Percentiles rank a stretch among this genome's conserved stretches.
phyloP scores from a whole-genome alignment of 2,113 vertebrate species.

The Urocolius indicus region DNA sequence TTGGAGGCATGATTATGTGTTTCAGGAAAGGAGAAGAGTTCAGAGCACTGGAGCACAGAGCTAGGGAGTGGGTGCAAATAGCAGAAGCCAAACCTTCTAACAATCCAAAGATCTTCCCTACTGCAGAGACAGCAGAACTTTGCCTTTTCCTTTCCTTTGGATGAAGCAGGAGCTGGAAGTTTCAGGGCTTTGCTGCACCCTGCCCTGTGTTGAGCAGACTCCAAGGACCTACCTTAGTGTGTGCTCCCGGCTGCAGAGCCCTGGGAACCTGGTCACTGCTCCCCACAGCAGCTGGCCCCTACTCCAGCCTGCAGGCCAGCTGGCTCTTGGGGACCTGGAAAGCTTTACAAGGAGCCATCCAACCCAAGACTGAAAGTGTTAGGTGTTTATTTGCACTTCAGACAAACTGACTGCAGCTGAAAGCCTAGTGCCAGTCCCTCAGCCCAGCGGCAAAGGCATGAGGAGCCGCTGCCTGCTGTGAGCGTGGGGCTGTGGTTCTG shows the following conservation, averaged over 20 bases:
- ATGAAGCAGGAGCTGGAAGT: background rate
- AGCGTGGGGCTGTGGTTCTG: background rate
- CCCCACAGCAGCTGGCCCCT: background rate
- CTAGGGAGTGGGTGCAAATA: background rate
- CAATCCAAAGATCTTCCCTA: background rate
- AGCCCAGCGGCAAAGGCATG: accelerated
- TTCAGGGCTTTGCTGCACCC: background rate
- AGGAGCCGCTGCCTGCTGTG: background rate
- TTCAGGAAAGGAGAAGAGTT: background rate
- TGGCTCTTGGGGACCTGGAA: background rate
- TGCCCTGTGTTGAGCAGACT: background rate
- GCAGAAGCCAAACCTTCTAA: background rate
- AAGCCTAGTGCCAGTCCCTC: background rate
- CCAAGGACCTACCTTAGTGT: background rate
- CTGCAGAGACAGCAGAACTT: background rate
- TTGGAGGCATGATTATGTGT: background rate
- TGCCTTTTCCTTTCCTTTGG: background rate
- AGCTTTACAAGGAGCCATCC: background rate
- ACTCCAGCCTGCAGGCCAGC: background rate
- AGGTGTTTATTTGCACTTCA: constrained; percentile 42
- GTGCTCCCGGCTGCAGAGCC: background rate
- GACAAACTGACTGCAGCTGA: background rate
- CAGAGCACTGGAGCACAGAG: background rate
- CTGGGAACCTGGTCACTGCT: background rate
- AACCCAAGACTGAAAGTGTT: background rate